Conservation (phyloP, 2,797 vertebrate species). For the Sebastiscus albofasciatus region DNA sequence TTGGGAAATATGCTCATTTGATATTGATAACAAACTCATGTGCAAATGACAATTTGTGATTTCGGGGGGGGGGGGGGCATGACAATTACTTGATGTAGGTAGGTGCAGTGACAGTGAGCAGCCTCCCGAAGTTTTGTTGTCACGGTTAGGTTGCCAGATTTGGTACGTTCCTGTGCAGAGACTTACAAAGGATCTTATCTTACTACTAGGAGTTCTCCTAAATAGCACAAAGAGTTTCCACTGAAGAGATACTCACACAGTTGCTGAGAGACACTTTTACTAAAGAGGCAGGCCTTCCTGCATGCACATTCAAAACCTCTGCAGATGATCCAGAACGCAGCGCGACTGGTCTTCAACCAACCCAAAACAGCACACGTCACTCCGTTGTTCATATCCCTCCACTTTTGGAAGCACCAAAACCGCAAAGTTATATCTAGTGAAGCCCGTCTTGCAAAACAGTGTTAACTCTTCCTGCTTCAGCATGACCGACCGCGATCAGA, state of each 20-base stretch:
- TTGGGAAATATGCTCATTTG: background rate
- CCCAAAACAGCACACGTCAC: too few relatives aligned
- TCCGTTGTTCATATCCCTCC: too few relatives aligned
- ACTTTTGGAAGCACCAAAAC: too few relatives aligned
- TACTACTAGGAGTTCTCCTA: background rate
- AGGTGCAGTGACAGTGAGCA: background rate
- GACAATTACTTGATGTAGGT: background rate
- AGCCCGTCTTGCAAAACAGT: too few relatives aligned
- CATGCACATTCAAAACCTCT: too few relatives aligned
- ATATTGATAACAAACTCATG: background rate
- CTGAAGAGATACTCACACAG: background rate
- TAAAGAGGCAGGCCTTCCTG: background rate
- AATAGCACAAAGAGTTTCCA: background rate
- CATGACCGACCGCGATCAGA: too few relatives aligned
- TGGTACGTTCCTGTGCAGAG: background rate
- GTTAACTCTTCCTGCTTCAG: too few relatives aligned
- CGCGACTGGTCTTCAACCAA: too few relatives aligned
- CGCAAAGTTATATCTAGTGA: too few relatives aligned
- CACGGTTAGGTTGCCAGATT: background rate
- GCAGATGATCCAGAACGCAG: too few relatives aligned
- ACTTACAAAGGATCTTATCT: background rate
- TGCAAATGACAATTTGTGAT: background rate
- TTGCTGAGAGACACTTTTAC: background rate
- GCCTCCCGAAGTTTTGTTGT: background rate
- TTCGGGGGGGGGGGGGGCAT: too few relatives aligned